Conservation (phyloP, 2,888 invertebrate genomes). For the Campaea margaritaria region DNA sequence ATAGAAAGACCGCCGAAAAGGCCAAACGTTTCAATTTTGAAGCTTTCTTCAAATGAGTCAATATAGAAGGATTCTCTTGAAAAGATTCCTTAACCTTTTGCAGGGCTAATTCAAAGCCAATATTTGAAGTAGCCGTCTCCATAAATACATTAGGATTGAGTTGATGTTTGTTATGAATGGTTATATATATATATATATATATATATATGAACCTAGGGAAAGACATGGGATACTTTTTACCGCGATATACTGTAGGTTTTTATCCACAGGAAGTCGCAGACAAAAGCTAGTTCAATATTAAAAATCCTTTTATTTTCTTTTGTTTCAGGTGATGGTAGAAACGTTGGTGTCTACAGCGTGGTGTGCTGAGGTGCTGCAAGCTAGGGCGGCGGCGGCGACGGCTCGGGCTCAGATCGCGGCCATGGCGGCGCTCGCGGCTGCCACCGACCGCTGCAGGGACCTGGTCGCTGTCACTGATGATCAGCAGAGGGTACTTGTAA, state of each 20-base stretch:
- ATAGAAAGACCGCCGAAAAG: slow-evolving; percentile 15
- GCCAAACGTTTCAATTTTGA: slow-evolving; percentile 17
- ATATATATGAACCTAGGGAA: too few relatives aligned
- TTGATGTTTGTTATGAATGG: slow-evolving; percentile 11
- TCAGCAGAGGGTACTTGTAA: slow-evolving; percentile 92
- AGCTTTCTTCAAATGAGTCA: slow-evolving; percentile 21
- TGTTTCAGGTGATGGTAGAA: slow-evolving; percentile 87
- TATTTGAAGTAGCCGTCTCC: slow-evolving; percentile 17
- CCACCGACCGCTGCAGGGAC: slow-evolving; percentile 94
- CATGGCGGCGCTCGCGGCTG: slow-evolving; percentile 92
- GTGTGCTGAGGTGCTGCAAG: slow-evolving; percentile 90
- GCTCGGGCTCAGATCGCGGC: slow-evolving; percentile 92
- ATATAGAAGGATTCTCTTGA: slow-evolving; percentile 23
- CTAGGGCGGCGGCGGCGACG: slow-evolving; percentile 91
- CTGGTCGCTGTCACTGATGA: slow-evolving; percentile 95
- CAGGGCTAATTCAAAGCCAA: slow-evolving; percentile 21
- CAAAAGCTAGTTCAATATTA: too few relatives aligned
- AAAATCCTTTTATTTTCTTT: not conserved
- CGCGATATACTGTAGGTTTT: too few relatives aligned
- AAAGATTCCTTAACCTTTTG: slow-evolving; percentile 21
- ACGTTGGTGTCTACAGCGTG: slow-evolving; percentile 86
- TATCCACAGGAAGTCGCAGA: too few relatives aligned
- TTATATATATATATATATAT: too few relatives aligned
- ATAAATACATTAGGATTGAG: slow-evolving; percentile 7
- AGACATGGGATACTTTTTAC: too few relatives aligned